Evolutionary conservation across 2,888 invertebrate species (phyloP).

Genomic region (Oscheius myriophilus): DNA sequence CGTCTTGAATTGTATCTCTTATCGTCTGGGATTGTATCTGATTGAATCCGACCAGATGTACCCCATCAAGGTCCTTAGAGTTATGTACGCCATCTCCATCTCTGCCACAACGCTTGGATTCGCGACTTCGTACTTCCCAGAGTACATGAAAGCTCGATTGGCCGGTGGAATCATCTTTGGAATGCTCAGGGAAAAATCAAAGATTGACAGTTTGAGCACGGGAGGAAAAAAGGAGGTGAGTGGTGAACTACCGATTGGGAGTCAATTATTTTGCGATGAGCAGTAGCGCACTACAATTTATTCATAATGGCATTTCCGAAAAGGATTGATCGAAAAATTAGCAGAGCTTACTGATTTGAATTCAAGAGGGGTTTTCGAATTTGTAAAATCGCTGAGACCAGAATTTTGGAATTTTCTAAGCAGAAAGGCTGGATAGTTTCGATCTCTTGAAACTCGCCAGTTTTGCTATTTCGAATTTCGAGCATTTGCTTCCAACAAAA

Average conservation of each 20-base stretch:
- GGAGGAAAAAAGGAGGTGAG: constrained; percentile 53
- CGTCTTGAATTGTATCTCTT: constrained; percentile 71
- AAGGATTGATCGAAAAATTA: constrained; percentile 68
- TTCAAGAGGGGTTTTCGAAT: too few species aligned
- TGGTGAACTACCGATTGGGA: background rate
- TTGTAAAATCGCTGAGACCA: too few species aligned
- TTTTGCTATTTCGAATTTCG: too few species aligned
- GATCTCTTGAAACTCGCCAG: too few species aligned
- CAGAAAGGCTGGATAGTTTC: too few species aligned
- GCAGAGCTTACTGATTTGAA: constrained; percentile 25
- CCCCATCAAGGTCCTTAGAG: constrained; percentile 41
- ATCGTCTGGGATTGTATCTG: constrained; percentile 70
- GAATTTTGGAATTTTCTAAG: too few species aligned
- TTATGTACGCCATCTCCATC: constrained; percentile 57
- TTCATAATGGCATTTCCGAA: constrained; percentile 70
- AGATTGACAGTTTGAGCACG: constrained; percentile 70
- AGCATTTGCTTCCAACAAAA: too few species aligned
- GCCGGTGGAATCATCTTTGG: constrained; percentile 71
- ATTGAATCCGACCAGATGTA: constrained; percentile 67
- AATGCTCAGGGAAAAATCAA: constrained; percentile 69
- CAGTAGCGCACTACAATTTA: too few species aligned
- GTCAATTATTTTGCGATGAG: background rate
- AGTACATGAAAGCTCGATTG: constrained; percentile 71
- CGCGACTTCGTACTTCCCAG: constrained; percentile 68
- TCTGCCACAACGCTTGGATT: constrained; percentile 72